Evolutionary conservation across 2,888 invertebrate genomes (phyloP).

Genomic region (Parnassius apollo): DNA sequence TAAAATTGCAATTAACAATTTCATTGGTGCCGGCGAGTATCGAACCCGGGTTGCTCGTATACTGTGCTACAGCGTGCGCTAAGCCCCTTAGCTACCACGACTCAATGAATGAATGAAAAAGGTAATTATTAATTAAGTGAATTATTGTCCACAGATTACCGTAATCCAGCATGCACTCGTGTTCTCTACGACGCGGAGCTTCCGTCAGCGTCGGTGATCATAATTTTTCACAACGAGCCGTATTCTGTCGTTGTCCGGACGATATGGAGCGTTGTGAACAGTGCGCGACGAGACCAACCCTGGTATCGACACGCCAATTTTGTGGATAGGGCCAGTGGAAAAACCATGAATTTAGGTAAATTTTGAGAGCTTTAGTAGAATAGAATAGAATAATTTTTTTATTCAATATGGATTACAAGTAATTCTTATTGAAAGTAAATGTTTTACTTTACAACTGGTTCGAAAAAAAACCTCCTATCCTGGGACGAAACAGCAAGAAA

Average conservation of each 20-base stretch:
- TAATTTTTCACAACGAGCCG: slow-evolving; percentile 95
- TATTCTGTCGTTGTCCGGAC: slow-evolving; percentile 92
- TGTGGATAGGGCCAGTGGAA: slow-evolving; percentile 49
- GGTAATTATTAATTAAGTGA: neutral
- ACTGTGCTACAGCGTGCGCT: too few species aligned
- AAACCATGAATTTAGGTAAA: slow-evolving; percentile 54
- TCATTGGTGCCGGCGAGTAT: too few species aligned
- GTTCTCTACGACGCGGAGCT: slow-evolving; percentile 80
- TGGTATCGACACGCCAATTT: slow-evolving; percentile 61
- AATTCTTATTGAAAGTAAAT: too few species aligned
- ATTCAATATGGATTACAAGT: too few species aligned
- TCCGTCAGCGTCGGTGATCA: slow-evolving; percentile 87
- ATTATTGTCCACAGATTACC: slow-evolving; percentile 48
- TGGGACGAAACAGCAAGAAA: too few species aligned
- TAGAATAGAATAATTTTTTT: too few species aligned
- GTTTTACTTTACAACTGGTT: too few species aligned
- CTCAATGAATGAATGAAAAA: too few species aligned
- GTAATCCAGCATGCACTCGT: slow-evolving; percentile 65
- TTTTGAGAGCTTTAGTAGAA: neutral
- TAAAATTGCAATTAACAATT: too few species aligned
- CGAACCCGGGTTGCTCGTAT: too few species aligned
- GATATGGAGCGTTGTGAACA: slow-evolving; percentile 93
- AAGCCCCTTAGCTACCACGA: too few species aligned
- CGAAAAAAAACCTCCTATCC: too few species aligned
- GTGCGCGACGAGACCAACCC: slow-evolving; percentile 77